phyloP scores from a whole-genome alignment of 2,888 invertebrate genomes.

The Pandemis cinnamomeana region DNA sequence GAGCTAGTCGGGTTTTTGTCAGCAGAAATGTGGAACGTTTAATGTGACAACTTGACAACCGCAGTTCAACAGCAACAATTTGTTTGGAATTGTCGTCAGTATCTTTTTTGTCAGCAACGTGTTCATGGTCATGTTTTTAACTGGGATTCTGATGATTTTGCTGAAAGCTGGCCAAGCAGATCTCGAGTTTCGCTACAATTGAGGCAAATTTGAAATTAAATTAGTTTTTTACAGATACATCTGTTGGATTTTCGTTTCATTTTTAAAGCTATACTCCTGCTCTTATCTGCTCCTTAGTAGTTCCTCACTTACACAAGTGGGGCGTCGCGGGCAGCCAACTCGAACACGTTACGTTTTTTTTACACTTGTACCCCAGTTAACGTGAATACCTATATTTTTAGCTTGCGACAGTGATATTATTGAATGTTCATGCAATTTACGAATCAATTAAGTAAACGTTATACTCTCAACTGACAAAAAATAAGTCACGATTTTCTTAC shows the following conservation, averaged over 20 bases:
- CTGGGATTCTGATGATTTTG: not conserved
- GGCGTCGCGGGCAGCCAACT: slow-evolving; percentile 59
- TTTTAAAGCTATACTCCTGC: slow-evolving; percentile 35
- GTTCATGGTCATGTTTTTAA: slow-evolving; percentile 9
- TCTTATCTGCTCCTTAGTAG: slow-evolving; percentile 47
- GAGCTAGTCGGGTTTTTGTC: slow-evolving; percentile 26
- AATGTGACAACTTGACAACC: slow-evolving; percentile 26
- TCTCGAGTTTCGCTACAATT: slow-evolving; percentile 4
- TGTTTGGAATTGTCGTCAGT: slow-evolving; percentile 30
- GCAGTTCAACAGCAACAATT: slow-evolving; percentile 28
- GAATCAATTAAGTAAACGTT: slow-evolving; percentile 22
- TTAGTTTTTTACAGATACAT: slow-evolving; percentile 38
- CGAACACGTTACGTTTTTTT: slow-evolving; percentile 67
- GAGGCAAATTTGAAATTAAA: slow-evolving; percentile 11
- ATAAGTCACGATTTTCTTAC: slow-evolving; percentile 11
- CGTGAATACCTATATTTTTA: slow-evolving; percentile 43
- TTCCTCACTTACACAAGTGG: slow-evolving; percentile 64
- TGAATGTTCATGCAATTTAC: slow-evolving; percentile 47
- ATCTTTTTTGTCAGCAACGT: slow-evolving; percentile 6
- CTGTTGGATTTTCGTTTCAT: slow-evolving; percentile 35
- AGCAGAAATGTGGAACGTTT: slow-evolving; percentile 28
- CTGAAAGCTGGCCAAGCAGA: not conserved
- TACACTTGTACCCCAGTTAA: slow-evolving; percentile 53
- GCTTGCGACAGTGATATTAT: slow-evolving; percentile 60
- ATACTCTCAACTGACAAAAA: slow-evolving; percentile 19